Conservation (phyloP, 1,140 invertebrate species). For the Penaeus indicus region DNA sequence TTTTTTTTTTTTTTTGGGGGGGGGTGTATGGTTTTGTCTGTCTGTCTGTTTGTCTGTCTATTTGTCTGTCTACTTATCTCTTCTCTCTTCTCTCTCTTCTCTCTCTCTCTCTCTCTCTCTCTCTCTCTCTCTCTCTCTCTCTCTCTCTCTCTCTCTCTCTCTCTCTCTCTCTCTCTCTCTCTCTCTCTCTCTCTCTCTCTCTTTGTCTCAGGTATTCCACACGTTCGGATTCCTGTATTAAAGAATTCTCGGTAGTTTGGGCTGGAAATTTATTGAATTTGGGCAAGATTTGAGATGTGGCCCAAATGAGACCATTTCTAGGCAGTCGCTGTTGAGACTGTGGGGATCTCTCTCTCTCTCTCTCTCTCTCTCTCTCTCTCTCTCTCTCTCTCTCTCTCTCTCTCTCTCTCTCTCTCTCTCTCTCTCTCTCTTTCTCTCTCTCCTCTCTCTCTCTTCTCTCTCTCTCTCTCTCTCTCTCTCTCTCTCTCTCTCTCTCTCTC, state of each 20-base stretch:
- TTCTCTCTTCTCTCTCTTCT: background rate
- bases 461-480: too few relatives aligned
- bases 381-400: too few relatives aligned
- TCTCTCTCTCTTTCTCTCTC: too few relatives aligned
- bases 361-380: background rate
- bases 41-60: background rate
- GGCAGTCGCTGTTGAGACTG: background rate
- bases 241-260: too few relatives aligned
- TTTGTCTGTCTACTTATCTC: background rate
- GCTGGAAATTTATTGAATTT: too few relatives aligned
- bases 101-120: too few relatives aligned
- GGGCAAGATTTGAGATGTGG: background rate
- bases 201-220: too few relatives aligned
- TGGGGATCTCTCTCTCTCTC: background rate
- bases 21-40: background rate
- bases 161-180: background rate
- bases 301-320: background rate
- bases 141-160: background rate
- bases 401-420: too few relatives aligned
- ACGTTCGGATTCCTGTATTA: too few relatives aligned
- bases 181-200: background rate
- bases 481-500: too few relatives aligned
- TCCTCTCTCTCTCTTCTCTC: too few relatives aligned
- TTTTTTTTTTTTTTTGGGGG: too few relatives aligned
- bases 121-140: conserved; percentile 10